These are phyloP conservation scores for Lophius americanus DNA, from an alignment of 2,797 vertebrate genomes.

Conservation along the genomic window DNA sequence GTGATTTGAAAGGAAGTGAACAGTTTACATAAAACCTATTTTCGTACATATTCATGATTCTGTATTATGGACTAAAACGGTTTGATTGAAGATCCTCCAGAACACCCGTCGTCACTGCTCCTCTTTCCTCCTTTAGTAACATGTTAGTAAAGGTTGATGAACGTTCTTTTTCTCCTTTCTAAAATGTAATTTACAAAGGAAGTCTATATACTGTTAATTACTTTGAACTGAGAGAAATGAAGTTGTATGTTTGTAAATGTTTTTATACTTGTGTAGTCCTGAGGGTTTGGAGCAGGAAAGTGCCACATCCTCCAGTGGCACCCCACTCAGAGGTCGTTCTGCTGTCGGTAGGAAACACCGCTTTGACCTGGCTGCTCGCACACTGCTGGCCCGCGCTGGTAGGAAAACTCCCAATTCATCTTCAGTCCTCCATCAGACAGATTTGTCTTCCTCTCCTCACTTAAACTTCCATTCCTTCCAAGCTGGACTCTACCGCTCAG, in stretches of 20 bases:
- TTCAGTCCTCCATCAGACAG: neutral
- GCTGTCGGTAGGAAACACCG: slow-evolving; percentile 91
- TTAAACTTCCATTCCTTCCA: neutral
- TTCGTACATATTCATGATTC: too few species aligned
- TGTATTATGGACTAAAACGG: too few species aligned
- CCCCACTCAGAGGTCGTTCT: slow-evolving; percentile 86
- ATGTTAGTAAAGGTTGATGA: too few species aligned
- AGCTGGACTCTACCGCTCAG: slow-evolving; percentile 97
- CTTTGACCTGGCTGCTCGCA: slow-evolving; percentile 95
- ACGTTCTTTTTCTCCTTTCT: too few species aligned
- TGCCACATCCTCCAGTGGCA: slow-evolving; percentile 85
- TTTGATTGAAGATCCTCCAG: too few species aligned
- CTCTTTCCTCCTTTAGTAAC: too few species aligned
- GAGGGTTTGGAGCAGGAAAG: slow-evolving; percentile 92
- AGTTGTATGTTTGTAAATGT: neutral
- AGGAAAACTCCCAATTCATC: slow-evolving; percentile 36
- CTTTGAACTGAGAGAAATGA: too few species aligned
- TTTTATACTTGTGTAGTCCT: slow-evolving; percentile 74
- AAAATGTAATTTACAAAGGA: too few species aligned
- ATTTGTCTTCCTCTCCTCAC: neutral
- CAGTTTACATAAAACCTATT: too few species aligned
- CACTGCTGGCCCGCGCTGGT: slow-evolving; percentile 94
- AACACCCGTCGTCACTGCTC: too few species aligned
- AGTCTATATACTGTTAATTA: too few species aligned
- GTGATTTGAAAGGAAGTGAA: too few species aligned